Base-by-base conservation (phyloP, 2,888 invertebrate genomes). In the Scaptomyza caliginosa region DNA sequence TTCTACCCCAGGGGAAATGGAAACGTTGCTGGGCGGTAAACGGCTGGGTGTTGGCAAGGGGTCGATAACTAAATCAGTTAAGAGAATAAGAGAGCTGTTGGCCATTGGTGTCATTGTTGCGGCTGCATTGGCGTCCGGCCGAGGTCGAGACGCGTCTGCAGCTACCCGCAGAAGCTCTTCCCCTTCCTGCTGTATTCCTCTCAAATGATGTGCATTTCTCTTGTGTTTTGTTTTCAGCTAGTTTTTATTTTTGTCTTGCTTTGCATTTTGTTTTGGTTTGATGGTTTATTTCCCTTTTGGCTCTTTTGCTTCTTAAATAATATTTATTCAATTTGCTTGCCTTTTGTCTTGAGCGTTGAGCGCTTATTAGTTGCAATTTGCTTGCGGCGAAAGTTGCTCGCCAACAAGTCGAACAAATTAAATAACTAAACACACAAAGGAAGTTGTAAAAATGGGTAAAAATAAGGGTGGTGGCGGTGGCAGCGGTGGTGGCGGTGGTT, bases 401-500 rank as follows among this genome's bases (percentile, higher is more conserved):
- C 58, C 56, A 57, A 51, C 57, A 64, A 75, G 54, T 70, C 46
- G 52, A 86, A 62, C 72, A 62, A 52, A 50, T 67, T 62, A 39
- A 69, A 70, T 74, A 77, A 57, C 62, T 67, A 42, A 63, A 42
- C 39, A 42, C 39, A n/a, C 49, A 59, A 39, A 49, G 56, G 46
- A 60, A 82, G 71, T 80, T 77, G 19, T 32, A 13, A 59, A 49
- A 60, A 90, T 90, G 90, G 90, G 90, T 13, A 90, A 90, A 85
- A 90, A 90, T 69, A 90, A 90, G 72, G 87, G 82, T 2, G 80
- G 87, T 7, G 81, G 86, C 1, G 86, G 84, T 3, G 82, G 79
- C 1, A 79, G 80, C 0, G 76, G 77, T 0, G 77, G 80, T 0
- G 78, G 83, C 0, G 77, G 75, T 7, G 80, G 79, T 0, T 76